Evolutionary conservation across 2,113 vertebrate species (phyloP).

Genomic region (Grantiella picta): DNA sequence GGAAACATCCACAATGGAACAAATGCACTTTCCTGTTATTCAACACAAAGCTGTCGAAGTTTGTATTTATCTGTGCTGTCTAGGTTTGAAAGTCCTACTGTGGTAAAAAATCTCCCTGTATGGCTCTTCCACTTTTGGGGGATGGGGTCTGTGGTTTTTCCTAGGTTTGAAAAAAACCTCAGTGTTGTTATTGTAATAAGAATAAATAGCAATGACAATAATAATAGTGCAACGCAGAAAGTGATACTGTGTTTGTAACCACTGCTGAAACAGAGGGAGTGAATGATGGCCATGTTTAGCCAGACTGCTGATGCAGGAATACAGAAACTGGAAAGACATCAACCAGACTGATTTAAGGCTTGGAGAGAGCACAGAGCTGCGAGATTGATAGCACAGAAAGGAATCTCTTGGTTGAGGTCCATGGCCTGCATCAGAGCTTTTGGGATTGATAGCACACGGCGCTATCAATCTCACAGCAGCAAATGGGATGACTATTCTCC

Average conservation of each 20-base stretch:
- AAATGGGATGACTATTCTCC: slow-evolving; percentile 76
- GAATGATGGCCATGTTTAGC: slow-evolving; percentile 73
- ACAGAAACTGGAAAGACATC: slow-evolving; percentile 73
- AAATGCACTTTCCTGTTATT: background rate
- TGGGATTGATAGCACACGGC: slow-evolving; percentile 73
- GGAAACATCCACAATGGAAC: background rate
- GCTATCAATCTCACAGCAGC: slow-evolving; percentile 76
- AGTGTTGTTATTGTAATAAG: background rate
- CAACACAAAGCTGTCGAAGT: background rate
- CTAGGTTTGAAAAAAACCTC: background rate
- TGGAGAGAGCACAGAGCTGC: slow-evolving; percentile 55
- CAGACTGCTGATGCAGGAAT: slow-evolving; percentile 78
- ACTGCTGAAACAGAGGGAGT: slow-evolving; percentile 58
- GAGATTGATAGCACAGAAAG: slow-evolving; percentile 78
- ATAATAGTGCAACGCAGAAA: slow-evolving; percentile 22
- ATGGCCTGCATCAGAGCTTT: slow-evolving; percentile 76
- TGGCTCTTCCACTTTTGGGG: background rate
- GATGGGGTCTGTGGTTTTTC: background rate
- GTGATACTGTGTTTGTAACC: slow-evolving; percentile 49
- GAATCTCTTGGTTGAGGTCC: slow-evolving; percentile 79
- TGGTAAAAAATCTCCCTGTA: background rate
- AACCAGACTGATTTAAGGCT: slow-evolving; percentile 75
- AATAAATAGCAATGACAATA: slow-evolving; percentile 38
- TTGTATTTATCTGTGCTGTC: background rate
- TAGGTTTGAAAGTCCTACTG: background rate